Evolutionary conservation across 1,140 invertebrate species (phyloP).

Genomic region (Drosophila erecta): DNA sequence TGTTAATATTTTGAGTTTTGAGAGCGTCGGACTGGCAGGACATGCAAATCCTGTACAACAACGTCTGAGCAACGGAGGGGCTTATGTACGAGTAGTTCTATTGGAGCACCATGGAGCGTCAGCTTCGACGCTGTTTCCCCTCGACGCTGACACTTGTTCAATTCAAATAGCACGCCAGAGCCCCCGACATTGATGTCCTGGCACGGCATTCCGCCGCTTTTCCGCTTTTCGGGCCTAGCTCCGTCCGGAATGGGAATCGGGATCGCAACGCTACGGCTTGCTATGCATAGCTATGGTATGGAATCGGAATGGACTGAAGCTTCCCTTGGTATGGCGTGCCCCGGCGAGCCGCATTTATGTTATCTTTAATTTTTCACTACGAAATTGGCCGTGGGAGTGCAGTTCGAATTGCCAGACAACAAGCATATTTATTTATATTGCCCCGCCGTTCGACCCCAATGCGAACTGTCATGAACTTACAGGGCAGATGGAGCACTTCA

Average conservation of each 20-base stretch:
- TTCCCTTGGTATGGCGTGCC: slow-evolving; percentile 52
- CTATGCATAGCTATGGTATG: neutral
- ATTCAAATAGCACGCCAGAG: slow-evolving; percentile 79
- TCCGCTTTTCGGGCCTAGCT: slow-evolving; percentile 11
- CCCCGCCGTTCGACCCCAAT: slow-evolving; percentile 34
- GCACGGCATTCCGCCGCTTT: slow-evolving; percentile 61
- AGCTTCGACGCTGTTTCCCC: slow-evolving; percentile 67
- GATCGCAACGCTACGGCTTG: neutral
- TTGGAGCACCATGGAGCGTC: slow-evolving; percentile 27
- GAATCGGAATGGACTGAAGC: slow-evolving; percentile 6
- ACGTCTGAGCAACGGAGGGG: slow-evolving; percentile 14
- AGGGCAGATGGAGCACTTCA: slow-evolving; percentile 20
- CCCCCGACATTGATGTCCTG: slow-evolving; percentile 72
- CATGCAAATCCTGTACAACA: slow-evolving; percentile 54
- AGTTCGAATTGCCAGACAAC: slow-evolving; percentile 70
- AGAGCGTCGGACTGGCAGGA: slow-evolving; percentile 61
- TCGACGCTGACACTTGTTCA: slow-evolving; percentile 79
- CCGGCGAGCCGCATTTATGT: slow-evolving; percentile 71
- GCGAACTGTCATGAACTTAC: slow-evolving; percentile 40
- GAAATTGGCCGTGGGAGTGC: slow-evolving; percentile 75
- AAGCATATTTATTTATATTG: slow-evolving; percentile 68
- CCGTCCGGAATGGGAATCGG: slow-evolving; percentile 7
- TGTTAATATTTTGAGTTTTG: slow-evolving; percentile 82
- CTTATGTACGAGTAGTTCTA: neutral
- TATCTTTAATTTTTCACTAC: slow-evolving; percentile 79